A percentile compares a stretch with the other conserved stretches of the same genome.
Conservation (phyloP, 2,113 vertebrate genomes). For the Sinocyclocheilus anophthalmus region DNA sequence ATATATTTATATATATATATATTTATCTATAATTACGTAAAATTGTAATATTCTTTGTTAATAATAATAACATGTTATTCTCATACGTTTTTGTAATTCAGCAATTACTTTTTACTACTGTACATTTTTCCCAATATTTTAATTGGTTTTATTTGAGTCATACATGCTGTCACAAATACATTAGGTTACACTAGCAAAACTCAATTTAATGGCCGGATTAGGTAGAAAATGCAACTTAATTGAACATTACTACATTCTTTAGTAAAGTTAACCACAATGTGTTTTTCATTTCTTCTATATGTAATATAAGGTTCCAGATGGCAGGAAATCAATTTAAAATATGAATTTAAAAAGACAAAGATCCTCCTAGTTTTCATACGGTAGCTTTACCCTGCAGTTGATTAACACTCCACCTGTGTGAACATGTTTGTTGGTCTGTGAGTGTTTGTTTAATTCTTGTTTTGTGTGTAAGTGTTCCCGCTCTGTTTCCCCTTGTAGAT, state of each 20-base stretch:
- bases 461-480: not conserved
- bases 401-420: not conserved
- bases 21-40: too few relatives aligned
- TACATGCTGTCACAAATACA: too few relatives aligned
- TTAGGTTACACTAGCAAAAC: too few relatives aligned
- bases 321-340: not conserved
- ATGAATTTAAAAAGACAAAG: too few relatives aligned
- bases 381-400: not conserved
- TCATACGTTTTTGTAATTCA: too few relatives aligned
- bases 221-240: not conserved
- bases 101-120: too few relatives aligned
- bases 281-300: not conserved
- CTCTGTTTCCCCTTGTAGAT: conserved; percentile 75
- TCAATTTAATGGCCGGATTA: too few relatives aligned
- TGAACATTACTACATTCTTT: not conserved
- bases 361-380: not conserved
- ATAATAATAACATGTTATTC: not conserved
- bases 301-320: not conserved
- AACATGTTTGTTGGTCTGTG: conserved; percentile 11
- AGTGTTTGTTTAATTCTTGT: conserved; percentile 13
- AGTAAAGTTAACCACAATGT: not conserved
- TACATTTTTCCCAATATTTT: too few relatives aligned
- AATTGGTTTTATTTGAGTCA: too few relatives aligned
- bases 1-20: too few relatives aligned
- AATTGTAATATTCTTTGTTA: too few relatives aligned